Evolutionary conservation across 2,888 invertebrate genomes (phyloP).

Genomic region (Lasioglossum zephyrum): DNA sequence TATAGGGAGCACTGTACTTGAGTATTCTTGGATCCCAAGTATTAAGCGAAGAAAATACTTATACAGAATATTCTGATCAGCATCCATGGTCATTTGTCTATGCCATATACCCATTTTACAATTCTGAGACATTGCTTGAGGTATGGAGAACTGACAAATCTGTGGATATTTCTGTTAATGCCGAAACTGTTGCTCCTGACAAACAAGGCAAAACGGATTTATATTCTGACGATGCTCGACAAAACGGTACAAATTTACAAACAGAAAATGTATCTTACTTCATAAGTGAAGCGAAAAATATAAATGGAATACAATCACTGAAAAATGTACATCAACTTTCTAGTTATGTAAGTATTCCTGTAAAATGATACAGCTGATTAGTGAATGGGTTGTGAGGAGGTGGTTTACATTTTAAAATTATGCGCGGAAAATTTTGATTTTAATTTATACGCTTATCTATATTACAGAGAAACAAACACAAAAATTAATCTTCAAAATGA

Average conservation of each 20-base stretch:
- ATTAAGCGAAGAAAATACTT: conserved; percentile 45
- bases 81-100: conserved; percentile 67
- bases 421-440: neutral
- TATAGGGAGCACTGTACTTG: conserved; percentile 51
- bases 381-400: neutral
- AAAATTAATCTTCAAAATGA: conserved; percentile 28
- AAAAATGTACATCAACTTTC: conserved; percentile 32
- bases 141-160: conserved; percentile 59
- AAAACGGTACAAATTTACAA: conserved; percentile 46
- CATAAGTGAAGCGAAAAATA: conserved; percentile 29
- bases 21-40: conserved; percentile 45
- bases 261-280: conserved; percentile 37
- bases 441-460: neutral
- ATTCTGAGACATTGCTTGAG: conserved; percentile 64
- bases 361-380: neutral
- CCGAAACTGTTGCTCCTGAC: conserved; percentile 25
- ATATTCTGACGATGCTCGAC: conserved; percentile 31
- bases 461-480: conserved; percentile 52
- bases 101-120: conserved; percentile 67
- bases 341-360: conserved; percentile 42
- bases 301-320: conserved; percentile 39
- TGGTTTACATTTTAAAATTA: neutral
- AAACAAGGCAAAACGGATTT: conserved; percentile 26
- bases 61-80: conserved; percentile 56
- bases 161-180: conserved; percentile 40